Percentiles rank a stretch among this genome's conserved stretches.
phyloP scores from a whole-genome alignment of 2,888 invertebrate genomes.

The Lasioglossum calceatum region DNA sequence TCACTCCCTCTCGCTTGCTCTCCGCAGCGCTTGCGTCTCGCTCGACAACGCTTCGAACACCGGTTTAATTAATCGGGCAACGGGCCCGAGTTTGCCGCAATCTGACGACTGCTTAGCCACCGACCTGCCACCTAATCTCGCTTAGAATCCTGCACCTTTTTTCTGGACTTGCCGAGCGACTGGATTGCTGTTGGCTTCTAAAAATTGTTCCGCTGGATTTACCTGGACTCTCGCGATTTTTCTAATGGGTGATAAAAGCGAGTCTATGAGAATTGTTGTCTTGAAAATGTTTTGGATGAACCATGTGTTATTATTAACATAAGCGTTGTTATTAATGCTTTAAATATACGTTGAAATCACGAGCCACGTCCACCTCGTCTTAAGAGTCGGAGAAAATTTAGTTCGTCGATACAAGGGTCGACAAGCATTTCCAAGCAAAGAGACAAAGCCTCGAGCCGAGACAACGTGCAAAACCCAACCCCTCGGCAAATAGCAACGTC shows the following conservation, averaged over 20 bases:
- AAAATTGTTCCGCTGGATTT: neutral
- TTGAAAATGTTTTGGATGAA: too few relatives aligned
- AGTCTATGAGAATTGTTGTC: too few relatives aligned
- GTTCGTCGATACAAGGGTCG: neutral
- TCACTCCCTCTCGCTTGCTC: slow-evolving; percentile 45
- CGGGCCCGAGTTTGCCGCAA: slow-evolving; percentile 44
- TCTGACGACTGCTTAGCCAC: slow-evolving; percentile 54
- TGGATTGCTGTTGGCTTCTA: neutral
- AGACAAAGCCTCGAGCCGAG: neutral
- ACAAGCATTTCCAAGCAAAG: neutral
- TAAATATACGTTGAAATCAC: neutral
- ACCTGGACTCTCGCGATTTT: neutral
- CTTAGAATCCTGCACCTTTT: neutral
- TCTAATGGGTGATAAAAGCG: too few relatives aligned
- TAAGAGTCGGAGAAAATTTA: neutral
- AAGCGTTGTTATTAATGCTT: too few relatives aligned
- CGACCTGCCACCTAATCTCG: neutral
- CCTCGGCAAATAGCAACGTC: neutral
- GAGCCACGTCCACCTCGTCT: neutral
- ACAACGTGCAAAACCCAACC: neutral
- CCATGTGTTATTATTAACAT: too few relatives aligned
- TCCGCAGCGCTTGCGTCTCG: slow-evolving; percentile 49
- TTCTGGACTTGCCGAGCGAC: neutral
- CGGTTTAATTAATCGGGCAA: slow-evolving; percentile 79
- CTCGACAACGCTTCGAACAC: slow-evolving; percentile 69